Base-by-base conservation (phyloP, 2,113 vertebrate genomes). In the Crotalus tigris region DNA sequence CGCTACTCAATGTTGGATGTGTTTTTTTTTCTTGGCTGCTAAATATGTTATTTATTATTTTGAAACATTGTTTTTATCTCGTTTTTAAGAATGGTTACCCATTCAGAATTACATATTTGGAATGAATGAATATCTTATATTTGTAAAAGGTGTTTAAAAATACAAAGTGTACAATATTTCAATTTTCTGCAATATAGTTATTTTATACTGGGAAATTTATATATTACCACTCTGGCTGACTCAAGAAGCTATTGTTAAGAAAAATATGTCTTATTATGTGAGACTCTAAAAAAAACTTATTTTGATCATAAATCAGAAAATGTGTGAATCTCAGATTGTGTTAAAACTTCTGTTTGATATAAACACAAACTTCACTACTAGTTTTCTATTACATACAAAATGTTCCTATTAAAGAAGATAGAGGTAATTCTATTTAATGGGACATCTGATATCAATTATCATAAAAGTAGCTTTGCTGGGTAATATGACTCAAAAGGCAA, bases 401-500 rank as follows among this genome's bases (percentile, higher is more conserved):
- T 53, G 53, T 93, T 53, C 75, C 39, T 93, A 54, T 13, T 54
- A 13, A 87, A 86, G 85, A 93, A 93, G 29, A 90, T 44, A 13
- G 54, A 85, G 29, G 26, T 61, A 90, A 90, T 64, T 46, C 24
- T 69, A 64, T 55, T 87, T 90, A 93, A 90, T 39, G 51, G 92
- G 64, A 87, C 55, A 93, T 87, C 75, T 90, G 92, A 90, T 93
- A 81, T 86, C 57, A 87, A 54, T 90, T 87, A 54, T 58, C 49
- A 5, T 46, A 87, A 54, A 93, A 87, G 88, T 54, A 86, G 81
- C 58, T 24, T 24, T 87, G 46, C 81, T 89, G 90, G 92, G 89
- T 90, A 93, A 93, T 64, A 90, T 87, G 92, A 93, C 89, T 93
- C 89, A 90, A 89, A n/a, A 44, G 89, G 89, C 53, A 93, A 64